Evolutionary conservation across 2,797 vertebrate species (phyloP), one percentile per base, ranked within the genome.

Genomic region (Naso thynnoides): DNA sequence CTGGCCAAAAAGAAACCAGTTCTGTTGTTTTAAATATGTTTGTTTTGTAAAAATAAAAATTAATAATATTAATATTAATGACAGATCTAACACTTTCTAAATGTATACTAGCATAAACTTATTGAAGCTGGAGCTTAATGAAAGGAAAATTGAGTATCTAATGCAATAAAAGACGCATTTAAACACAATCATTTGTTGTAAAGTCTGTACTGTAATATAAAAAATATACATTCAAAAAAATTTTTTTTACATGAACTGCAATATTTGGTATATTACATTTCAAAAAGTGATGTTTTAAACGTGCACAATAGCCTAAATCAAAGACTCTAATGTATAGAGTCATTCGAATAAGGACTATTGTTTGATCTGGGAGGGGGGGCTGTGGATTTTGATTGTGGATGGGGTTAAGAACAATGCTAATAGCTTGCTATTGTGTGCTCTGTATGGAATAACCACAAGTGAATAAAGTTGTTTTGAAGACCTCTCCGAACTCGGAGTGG

Each of bases 151-250:
- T 93, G 88, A 95, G 70, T 91, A 90, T 89, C 80, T 84, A 90
- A 94, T 89, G 88, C 90, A 95, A 94, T 94, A 94, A 94, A 93
- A 90, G 71, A 91, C 83, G 91, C 93, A 95, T 94, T 94, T 88
- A 91, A 94, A 93, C 90, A 91, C 82, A 89, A 89, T 86, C 67
- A 86, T 84, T 89, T 91, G 91, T 94, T 94, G 93, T 94, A 95
- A 94, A 95, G 93, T 94, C 92, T 95, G 93, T 95, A 94, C 84
- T 94, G 92, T 95, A 94, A 95, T 91, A 94, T 94, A 93, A 93
- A 36, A 94, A 90, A 92, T 84, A 90, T 86, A 91, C 92, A 90
- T 89, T 83, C 75, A 70, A 55, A 73, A 64, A 57, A 50, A 42
- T 5, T 19, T 81, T 75, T 86, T 90, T 90, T 83, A 92, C 79